These are phyloP conservation scores for Cyphomyrmex costatus DNA, from an alignment of 1,140 invertebrate genomes.

Conservation along the genomic window DNA sequence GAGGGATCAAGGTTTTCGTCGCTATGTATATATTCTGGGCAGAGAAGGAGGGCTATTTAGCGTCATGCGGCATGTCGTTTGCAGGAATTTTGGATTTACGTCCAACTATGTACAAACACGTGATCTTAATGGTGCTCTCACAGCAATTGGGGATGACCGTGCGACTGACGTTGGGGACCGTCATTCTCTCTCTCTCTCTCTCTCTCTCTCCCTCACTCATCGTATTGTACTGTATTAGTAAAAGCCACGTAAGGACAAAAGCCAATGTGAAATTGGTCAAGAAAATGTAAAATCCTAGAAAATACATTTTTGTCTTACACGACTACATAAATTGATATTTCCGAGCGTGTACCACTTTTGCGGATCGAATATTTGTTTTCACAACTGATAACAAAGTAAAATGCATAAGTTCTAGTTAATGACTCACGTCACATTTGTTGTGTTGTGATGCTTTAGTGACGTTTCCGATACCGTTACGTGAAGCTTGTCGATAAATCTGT, in stretches of 20 bases:
- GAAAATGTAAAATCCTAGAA: background rate
- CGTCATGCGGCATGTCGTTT: slow-evolving; percentile 21
- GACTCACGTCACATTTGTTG: background rate
- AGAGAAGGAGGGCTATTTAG: background rate
- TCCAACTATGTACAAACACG: slow-evolving; percentile 45
- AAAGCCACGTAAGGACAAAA: no score
- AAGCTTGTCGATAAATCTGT: slow-evolving; percentile 20
- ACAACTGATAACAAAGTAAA: no score
- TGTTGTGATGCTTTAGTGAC: background rate
- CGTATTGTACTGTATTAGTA: no score
- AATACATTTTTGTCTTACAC: background rate
- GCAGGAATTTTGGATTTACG: slow-evolving; percentile 57
- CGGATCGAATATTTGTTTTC: background rate
- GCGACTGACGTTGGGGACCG: slow-evolving; percentile 33
- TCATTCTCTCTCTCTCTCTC: background rate
- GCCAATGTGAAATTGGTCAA: background rate
- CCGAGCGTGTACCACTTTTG: background rate
- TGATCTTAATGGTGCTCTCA: slow-evolving; percentile 60
- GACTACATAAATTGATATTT: background rate
- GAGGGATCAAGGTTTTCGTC: background rate
- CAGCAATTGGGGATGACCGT: slow-evolving; percentile 26
- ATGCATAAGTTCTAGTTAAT: background rate
- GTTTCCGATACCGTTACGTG: background rate
- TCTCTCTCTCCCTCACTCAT: no score
- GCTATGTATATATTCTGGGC: background rate